A percentile compares a stretch with the other conserved stretches of the same genome.
phyloP scores from a whole-genome alignment of 2,113 vertebrate genomes.

The Amia ocellicauda region DNA sequence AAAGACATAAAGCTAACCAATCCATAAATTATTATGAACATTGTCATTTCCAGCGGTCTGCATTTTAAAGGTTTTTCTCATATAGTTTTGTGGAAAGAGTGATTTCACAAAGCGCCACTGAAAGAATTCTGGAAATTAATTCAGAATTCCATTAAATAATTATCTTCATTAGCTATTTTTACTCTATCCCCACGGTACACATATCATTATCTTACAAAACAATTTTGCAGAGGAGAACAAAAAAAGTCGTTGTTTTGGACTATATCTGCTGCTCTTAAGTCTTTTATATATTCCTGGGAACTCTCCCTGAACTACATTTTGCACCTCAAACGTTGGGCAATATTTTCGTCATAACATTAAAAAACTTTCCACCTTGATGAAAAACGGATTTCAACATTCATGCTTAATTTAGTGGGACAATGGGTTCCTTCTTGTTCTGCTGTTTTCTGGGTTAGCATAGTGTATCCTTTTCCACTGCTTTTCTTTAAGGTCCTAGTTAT shows the following conservation, averaged over 20 bases:
- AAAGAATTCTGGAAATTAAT: constrained; percentile 19
- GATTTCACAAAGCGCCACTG: background rate
- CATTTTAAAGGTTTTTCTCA: background rate
- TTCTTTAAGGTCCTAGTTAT: no score
- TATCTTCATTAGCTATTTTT: constrained; percentile 34
- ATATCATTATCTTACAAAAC: constrained; percentile 25
- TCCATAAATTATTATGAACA: background rate
- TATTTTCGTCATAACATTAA: no score
- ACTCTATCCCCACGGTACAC: constrained; percentile 7
- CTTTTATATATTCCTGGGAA: background rate
- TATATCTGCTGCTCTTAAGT: background rate
- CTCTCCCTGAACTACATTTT: background rate
- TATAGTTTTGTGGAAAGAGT: background rate
- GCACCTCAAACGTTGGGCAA: background rate
- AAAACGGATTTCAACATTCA: no score
- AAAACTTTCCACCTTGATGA: no score
- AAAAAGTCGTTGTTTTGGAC: constrained; percentile 3
- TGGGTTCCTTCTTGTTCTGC: no score
- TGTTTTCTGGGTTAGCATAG: no score
- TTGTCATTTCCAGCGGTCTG: background rate
- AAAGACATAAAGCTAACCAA: background rate
- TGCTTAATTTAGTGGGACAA: no score
- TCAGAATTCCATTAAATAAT: constrained; percentile 26
- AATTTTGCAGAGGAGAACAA: background rate
- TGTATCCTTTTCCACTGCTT: no score